These are phyloP conservation scores for Myopa testacea DNA, from an alignment of 2,888 invertebrate species.

Conservation along the genomic window DNA sequence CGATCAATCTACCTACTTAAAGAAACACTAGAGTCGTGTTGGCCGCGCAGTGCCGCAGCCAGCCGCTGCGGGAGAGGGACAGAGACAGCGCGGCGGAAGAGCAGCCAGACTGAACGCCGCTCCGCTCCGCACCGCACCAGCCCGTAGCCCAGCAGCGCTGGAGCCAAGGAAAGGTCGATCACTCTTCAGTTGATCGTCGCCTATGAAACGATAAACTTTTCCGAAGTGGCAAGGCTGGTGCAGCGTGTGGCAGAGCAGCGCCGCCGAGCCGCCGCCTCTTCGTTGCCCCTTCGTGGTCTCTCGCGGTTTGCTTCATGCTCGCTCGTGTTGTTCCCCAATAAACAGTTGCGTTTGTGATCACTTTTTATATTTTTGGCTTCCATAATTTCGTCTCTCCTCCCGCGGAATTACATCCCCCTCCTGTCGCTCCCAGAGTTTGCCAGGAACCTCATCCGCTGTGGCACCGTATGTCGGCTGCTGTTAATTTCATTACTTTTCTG, in stretches of 20 bases:
- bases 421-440: too few species aligned
- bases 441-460: too few species aligned
- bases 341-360: constrained; percentile 11
- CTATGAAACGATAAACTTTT: not conserved
- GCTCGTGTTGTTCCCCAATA: not conserved
- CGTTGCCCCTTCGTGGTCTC: too few species aligned
- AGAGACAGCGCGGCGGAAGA: not conserved
- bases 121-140: not conserved
- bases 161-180: constrained; percentile 29
- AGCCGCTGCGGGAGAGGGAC: not conserved
- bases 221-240: not conserved
- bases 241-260: not conserved
- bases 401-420: too few species aligned
- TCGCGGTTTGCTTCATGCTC: too few species aligned
- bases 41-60: not conserved
- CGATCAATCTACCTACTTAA: constrained; percentile 29
- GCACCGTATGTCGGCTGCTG: too few species aligned
- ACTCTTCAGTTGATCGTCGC: constrained; percentile 8
- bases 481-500: constrained; percentile 9
- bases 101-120: not conserved
- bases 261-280: too few species aligned
- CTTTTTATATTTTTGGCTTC: not conserved
- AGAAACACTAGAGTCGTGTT: not conserved
- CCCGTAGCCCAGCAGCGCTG: not conserved
- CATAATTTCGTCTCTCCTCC: not conserved